Conservation (phyloP, 2,797 vertebrate genomes). For the Myotis vivesi region DNA sequence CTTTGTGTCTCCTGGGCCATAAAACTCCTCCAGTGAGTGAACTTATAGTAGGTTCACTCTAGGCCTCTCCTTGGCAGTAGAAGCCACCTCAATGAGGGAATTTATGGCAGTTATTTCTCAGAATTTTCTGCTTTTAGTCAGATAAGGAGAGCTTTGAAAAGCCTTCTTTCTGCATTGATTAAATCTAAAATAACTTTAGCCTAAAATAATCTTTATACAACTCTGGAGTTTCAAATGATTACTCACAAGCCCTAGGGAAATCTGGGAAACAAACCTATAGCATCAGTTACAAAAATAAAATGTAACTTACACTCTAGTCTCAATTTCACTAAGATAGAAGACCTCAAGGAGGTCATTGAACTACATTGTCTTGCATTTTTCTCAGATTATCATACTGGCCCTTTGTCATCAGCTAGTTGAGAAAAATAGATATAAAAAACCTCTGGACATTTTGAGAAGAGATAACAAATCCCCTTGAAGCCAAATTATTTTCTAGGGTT, state of each 20-base stretch:
- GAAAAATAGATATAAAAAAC: background rate
- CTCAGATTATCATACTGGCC: background rate
- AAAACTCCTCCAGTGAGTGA: background rate
- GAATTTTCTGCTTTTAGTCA: background rate
- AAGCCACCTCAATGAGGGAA: background rate
- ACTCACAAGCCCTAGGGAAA: background rate
- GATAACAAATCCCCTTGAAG: background rate
- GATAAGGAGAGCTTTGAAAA: background rate
- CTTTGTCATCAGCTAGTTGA: background rate
- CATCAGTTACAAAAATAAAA: background rate
- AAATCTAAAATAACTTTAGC: background rate
- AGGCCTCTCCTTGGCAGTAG: background rate
- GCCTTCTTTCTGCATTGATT: background rate
- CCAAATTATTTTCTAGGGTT: background rate
- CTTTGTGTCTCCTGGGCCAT: background rate
- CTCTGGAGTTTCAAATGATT: background rate
- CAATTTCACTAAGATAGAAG: background rate
- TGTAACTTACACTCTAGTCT: background rate
- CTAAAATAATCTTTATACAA: background rate
- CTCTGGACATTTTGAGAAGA: background rate
- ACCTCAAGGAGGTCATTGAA: background rate
- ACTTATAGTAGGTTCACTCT: background rate
- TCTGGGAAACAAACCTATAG: background rate
- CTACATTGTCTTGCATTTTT: background rate
- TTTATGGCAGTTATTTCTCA: background rate